A percentile compares a stretch with the other conserved stretches of the same genome.
Conservation (phyloP, 2,113 vertebrate species). For the Phrynosoma platyrhinos region DNA sequence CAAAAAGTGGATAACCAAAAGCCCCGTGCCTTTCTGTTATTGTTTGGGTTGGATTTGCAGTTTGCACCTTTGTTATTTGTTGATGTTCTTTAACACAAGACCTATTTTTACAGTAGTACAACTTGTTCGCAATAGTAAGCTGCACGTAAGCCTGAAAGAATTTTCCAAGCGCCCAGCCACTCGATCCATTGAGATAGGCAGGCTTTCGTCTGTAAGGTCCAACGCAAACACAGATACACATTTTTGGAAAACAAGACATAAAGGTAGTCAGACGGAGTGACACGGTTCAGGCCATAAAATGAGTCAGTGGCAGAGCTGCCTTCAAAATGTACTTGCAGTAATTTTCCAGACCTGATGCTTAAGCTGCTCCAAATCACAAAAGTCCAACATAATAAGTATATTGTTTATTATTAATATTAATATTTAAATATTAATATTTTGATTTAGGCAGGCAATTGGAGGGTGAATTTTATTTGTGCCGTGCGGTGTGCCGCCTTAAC, state of each 20-base stretch:
- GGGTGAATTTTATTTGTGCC: no score
- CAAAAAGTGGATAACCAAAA: conserved; percentile 60
- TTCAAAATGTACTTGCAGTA: not conserved
- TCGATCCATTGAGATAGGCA: accelerated
- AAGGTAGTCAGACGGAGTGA: not conserved
- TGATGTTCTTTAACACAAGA: conserved; percentile 37
- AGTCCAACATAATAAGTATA: not conserved
- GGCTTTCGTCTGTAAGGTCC: not conserved
- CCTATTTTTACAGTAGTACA: conserved; percentile 66
- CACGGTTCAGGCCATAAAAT: accelerated
- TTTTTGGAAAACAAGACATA: not conserved
- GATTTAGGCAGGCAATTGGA: no score
- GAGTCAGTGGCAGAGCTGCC: accelerated
- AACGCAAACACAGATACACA: not conserved
- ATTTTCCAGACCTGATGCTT: not conserved
- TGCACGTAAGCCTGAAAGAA: conserved; percentile 11
- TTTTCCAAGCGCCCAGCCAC: not conserved
- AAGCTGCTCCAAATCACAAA: not conserved
- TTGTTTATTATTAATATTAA: no score
- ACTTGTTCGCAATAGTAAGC: not conserved
- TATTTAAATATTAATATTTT: no score
- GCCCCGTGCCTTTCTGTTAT: conserved; percentile 55
- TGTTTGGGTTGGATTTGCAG: conserved; percentile 62
- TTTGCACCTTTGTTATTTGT: conserved; percentile 54
- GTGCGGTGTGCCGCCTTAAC: no score